Evolutionary conservation across 2,797 vertebrate genomes (phyloP), one percentile per base, ranked within the genome.

Genomic region (Dermochelys coriacea): DNA sequence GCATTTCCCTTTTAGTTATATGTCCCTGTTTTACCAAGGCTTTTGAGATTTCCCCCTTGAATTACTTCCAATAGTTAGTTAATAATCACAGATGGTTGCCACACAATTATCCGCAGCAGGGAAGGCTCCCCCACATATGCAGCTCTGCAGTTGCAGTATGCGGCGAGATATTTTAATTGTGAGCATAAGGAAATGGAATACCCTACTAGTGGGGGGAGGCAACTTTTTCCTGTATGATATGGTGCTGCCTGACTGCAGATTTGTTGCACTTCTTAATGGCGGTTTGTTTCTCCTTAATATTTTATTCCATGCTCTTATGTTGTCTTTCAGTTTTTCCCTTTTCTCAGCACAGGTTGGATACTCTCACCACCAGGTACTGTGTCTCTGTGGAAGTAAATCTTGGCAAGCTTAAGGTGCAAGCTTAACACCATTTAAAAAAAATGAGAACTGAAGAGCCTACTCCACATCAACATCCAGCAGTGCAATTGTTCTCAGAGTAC

Each of bases 21-120:
- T 59, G 1, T 5, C 3, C 1, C 4, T 83, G 80, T 77, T 4
- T 83, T 74, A 34, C 4, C n/a, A 5, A 57, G 27, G 1, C 1
- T 96, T 91, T 91, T 79, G 37, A 45, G 78, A 49, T 0, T n/a
- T 88, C 84, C 84, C 18, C 25, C 25, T 77, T 47, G 16, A 84
- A 68, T 52, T 4, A 1, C 75, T 83, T 59, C 15, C 21, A 82
- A 9, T 19, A 79, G 74, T 59, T 80, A n/a, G n/a, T n/a, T n/a
- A n/a, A n/a, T n/a, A n/a, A 0, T 55, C 9, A 31, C 7, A 61
- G 27, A 86, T 50, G 71, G 55, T 2, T 45, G 2, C 1, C 3
- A 90, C 5, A 64, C 0, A 3, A 82, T 75, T 52, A 29, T 75
- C 16, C 11, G 12, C 84, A 50, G 3, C 18, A 8, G 25, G 5